Evolutionary conservation across 2,888 invertebrate genomes (phyloP), one percentile per base, ranked within the genome.

Genomic region (Bursaphelenchus okinawaensis): DNA sequence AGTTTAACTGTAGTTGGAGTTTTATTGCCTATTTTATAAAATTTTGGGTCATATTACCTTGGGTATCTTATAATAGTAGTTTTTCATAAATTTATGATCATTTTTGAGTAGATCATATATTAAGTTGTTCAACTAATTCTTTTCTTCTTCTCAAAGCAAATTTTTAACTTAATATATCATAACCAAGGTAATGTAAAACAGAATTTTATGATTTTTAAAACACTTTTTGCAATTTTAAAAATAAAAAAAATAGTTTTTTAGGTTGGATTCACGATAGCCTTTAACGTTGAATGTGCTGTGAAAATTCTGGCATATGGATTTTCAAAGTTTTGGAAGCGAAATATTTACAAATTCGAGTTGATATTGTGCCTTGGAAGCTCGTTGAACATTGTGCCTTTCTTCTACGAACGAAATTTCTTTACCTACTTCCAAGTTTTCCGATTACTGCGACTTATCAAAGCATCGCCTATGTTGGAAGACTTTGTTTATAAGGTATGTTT

Each of bases 281-380:
- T 99, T 82, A 91, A 94, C 83, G 85, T 96, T 70, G 98, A 99
- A 85, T 92, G 93, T 0, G 83, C 95, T 51, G 92, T 98, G 82
- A 99, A 99, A 86, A 91, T 98, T 74, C 93, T 94, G 89, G 98
- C 96, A 83, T 87, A 96, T 62, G 96, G 98, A 7, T 91, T 72
- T 62, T 63, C 52, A 1, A 54, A 29, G n/a, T 71, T 63, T 50
- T 74, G 73, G 56, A 71, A 71, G 29, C 56, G 71, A 9, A 71
- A 71, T 54, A 74, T 71, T 52, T 71, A 60, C 68, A 73, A 73
- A 84, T 96, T 98, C 85, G 98, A 99, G 84, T 84, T 99, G 40
- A 86, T 95, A 0, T 85, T 99, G 62, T 91, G 92, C 0, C 88
- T 94, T 66, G 95, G 95, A 12, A 96, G 96, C 67, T 71, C 93